These are phyloP conservation scores for Acronicta psi DNA, from an alignment of 2,888 invertebrate species.

Conservation along the genomic window DNA sequence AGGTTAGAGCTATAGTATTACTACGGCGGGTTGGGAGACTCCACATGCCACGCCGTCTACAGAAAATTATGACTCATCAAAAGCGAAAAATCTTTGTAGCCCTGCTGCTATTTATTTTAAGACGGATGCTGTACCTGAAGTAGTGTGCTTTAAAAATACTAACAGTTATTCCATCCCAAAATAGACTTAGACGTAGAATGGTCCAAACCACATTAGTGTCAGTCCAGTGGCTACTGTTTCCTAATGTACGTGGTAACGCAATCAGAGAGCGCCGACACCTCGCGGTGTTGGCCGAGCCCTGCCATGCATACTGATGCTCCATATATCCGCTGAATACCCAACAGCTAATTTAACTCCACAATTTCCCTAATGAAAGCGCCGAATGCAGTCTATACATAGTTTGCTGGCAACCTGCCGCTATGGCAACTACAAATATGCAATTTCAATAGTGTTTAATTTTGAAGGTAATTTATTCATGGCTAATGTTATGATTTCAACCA, in stretches of 20 bases:
- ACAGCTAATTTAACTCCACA: conserved; percentile 62
- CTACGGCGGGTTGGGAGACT: too few species aligned
- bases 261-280: conserved; percentile 69
- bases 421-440: conserved; percentile 30
- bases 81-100: too few species aligned
- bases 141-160: too few species aligned
- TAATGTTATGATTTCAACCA: conserved; percentile 1
- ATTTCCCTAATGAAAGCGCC: conserved; percentile 63
- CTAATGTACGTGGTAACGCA: conserved; percentile 62
- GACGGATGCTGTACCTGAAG: too few species aligned
- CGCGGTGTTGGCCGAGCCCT: conserved; percentile 35
- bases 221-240: conserved; percentile 38
- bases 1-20: too few species aligned
- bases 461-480: conserved; percentile 24
- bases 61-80: too few species aligned
- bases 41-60: too few species aligned
- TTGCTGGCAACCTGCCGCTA: conserved; percentile 9
- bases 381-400: conserved; percentile 42
- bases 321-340: conserved; percentile 39
- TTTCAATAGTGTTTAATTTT: conserved; percentile 31
- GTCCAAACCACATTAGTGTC: conserved; percentile 35
- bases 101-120: too few species aligned
- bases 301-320: conserved; percentile 68
- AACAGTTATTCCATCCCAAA: background rate
- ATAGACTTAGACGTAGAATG: background rate